Conservation (phyloP, 2,888 invertebrate genomes). For the Julus scandinavius region DNA sequence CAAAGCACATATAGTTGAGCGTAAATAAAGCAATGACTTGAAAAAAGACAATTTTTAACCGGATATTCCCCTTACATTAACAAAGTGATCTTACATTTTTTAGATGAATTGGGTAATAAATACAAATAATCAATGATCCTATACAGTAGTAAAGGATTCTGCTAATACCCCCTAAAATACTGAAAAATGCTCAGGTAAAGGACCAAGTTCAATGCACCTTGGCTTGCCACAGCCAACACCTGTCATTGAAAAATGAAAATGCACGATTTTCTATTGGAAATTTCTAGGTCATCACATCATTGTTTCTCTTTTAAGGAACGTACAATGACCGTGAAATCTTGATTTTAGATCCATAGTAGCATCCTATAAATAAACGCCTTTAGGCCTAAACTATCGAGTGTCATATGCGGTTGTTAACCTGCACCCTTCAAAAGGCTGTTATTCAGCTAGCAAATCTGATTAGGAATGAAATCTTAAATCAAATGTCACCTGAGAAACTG, state of each 20-base stretch:
- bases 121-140: not conserved
- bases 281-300: not conserved
- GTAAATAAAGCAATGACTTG: too few relatives aligned
- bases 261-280: not conserved
- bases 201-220: constrained; percentile 10
- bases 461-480: not conserved
- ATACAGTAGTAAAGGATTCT: not conserved
- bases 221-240: not conserved
- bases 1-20: too few relatives aligned
- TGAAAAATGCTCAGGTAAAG: not conserved
- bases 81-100: not conserved
- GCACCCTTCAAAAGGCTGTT: not conserved
- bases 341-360: not conserved
- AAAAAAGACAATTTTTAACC: too few relatives aligned
- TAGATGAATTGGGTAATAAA: not conserved
- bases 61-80: too few relatives aligned
- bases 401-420: constrained; percentile 11
- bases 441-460: not conserved
- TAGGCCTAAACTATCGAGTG: constrained; percentile 5
- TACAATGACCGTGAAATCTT: not conserved
- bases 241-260: not conserved
- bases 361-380: not conserved
- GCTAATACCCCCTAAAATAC: too few relatives aligned
- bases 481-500: not conserved
- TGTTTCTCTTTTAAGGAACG: not conserved